Conservation (phyloP, 2,888 invertebrate genomes). For the Cepaea hortensis region DNA sequence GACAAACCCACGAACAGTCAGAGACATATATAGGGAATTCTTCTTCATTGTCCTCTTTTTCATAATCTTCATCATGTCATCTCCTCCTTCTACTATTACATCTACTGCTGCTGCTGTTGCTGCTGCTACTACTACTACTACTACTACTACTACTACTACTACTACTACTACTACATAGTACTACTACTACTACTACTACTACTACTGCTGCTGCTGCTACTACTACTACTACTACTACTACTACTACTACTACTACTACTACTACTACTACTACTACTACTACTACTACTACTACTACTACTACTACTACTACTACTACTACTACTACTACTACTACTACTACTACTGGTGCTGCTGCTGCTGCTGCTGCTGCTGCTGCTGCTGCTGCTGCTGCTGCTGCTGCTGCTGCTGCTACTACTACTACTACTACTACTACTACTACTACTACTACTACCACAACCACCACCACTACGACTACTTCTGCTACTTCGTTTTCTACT, state of each 20-base stretch:
- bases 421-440: constrained; percentile 20
- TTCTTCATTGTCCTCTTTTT: neutral
- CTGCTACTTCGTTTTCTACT: neutral
- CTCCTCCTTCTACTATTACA: neutral
- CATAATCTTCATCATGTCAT: neutral
- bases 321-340: neutral
- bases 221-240: neutral
- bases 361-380: constrained; percentile 14
- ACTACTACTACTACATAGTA: neutral
- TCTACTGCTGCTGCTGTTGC: neutral
- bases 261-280: constrained; percentile 9
- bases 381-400: constrained; percentile 20
- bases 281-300: neutral
- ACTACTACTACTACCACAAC: neutral
- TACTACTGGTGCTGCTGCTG: neutral
- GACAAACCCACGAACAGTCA: too few species aligned
- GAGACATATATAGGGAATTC: too few species aligned
- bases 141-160: constrained; percentile 25
- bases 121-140: neutral
- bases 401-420: constrained; percentile 1
- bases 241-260: neutral
- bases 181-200: neutral
- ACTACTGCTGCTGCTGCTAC: neutral
- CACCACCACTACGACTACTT: too few species aligned
- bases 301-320: too few species aligned